Conservation (phyloP, 1,140 invertebrate genomes). For the Brachionus rotundiformis region DNA sequence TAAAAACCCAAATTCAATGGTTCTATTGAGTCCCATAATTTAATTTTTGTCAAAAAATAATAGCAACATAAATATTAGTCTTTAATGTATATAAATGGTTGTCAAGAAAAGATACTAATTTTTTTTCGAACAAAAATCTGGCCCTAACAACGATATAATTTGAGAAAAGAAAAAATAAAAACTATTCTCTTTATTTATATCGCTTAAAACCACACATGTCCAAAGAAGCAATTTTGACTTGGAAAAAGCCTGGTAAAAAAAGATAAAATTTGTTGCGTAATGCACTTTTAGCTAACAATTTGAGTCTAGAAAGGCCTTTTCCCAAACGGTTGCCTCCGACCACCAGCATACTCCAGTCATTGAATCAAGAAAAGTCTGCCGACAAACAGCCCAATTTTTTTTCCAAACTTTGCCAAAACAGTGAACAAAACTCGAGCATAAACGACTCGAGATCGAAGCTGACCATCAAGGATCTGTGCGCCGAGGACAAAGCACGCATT, state of each 20-base stretch:
- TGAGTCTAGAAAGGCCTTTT: slow-evolving; percentile 30
- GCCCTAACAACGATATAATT: slow-evolving; percentile 11
- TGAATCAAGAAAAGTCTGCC: background rate
- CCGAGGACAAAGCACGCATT: slow-evolving; percentile 57
- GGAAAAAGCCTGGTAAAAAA: slow-evolving; percentile 18
- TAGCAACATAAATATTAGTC: background rate
- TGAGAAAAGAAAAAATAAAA: background rate
- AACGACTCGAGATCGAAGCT: slow-evolving; percentile 15
- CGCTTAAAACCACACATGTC: background rate
- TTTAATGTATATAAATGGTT: slow-evolving; percentile 39
- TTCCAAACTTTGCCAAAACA: background rate
- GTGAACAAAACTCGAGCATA: background rate
- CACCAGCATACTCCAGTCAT: background rate
- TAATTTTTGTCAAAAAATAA: slow-evolving; percentile 20
- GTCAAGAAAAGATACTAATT: slow-evolving; percentile 45
- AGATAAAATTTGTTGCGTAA: background rate
- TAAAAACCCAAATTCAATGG: background rate
- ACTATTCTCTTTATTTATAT: background rate
- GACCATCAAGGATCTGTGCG: slow-evolving; percentile 56
- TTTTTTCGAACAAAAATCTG: background rate
- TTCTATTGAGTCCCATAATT: background rate
- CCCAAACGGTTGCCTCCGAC: slow-evolving; percentile 20
- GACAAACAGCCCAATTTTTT: background rate
- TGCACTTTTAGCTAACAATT: background rate
- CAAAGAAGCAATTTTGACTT: background rate